Percentiles rank a stretch among this genome's conserved stretches.
Evolutionary conservation across 2,113 vertebrate genomes (phyloP).

Genomic region (Formicarius rufipectus): DNA sequence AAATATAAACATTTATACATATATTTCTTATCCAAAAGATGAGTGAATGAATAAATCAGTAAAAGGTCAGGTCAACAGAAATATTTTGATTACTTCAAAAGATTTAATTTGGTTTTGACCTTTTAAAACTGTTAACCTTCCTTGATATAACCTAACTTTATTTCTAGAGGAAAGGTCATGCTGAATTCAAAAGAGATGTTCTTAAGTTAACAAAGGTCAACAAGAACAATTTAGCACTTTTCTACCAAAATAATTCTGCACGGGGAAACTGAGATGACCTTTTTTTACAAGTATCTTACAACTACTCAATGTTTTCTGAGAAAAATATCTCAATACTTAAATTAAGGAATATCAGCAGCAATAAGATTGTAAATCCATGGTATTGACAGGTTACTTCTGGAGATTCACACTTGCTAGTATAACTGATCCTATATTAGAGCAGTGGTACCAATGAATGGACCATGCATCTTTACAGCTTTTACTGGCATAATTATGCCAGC

Average conservation of each 20-base stretch:
- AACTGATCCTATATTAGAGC: neutral
- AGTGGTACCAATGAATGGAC: neutral
- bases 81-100: neutral
- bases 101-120: neutral
- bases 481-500: neutral
- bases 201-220: slow-evolving; percentile 23
- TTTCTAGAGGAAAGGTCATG: slow-evolving; percentile 5
- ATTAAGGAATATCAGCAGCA: neutral
- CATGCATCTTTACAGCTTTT: neutral
- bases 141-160: neutral
- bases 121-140: slow-evolving; percentile 13
- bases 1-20: neutral
- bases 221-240: neutral
- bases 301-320: neutral
- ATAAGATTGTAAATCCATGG: neutral
- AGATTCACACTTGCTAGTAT: neutral
- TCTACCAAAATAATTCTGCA: neutral
- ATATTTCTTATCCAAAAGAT: neutral
- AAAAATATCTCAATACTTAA: neutral
- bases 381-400: neutral
- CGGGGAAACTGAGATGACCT: neutral
- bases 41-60: neutral
- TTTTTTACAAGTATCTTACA: neutral
- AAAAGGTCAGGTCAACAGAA: neutral
- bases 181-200: neutral